These are phyloP conservation scores for Aythya baeri DNA, from an alignment of 2,113 vertebrate genomes.

Conservation along the genomic window DNA sequence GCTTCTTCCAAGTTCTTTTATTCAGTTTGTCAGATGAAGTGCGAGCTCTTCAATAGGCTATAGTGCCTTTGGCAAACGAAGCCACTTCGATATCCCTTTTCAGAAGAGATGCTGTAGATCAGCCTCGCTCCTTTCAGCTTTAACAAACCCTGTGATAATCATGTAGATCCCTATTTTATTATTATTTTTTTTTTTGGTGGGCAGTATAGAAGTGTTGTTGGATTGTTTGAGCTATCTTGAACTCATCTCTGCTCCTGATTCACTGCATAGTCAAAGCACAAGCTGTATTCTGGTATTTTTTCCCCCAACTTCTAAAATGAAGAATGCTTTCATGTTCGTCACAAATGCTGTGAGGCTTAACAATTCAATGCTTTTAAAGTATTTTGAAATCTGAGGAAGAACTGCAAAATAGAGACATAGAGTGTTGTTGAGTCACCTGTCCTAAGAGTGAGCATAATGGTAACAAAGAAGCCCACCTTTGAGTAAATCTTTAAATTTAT, in stretches of 20 bases:
- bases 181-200: not conserved
- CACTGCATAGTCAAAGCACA: not conserved
- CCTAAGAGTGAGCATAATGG: not conserved
- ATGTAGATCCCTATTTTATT: not conserved
- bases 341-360: not conserved
- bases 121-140: not conserved
- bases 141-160: not conserved
- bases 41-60: not conserved
- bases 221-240: not conserved
- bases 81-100: not conserved
- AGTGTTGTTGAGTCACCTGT: not conserved
- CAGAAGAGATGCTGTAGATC: not conserved
- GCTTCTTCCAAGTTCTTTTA: not conserved
- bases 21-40: not conserved
- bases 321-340: not conserved
- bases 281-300: not conserved
- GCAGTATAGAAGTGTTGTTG: not conserved
- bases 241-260: not conserved
- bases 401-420: not conserved
- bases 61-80: not conserved
- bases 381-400: not conserved
- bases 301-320: not conserved
- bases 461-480: not conserved
- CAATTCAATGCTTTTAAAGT: not conserved
- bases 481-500: not conserved